Evolutionary conservation across 2,113 vertebrate species (phyloP).

Genomic region (Rhipidura dahli): DNA sequence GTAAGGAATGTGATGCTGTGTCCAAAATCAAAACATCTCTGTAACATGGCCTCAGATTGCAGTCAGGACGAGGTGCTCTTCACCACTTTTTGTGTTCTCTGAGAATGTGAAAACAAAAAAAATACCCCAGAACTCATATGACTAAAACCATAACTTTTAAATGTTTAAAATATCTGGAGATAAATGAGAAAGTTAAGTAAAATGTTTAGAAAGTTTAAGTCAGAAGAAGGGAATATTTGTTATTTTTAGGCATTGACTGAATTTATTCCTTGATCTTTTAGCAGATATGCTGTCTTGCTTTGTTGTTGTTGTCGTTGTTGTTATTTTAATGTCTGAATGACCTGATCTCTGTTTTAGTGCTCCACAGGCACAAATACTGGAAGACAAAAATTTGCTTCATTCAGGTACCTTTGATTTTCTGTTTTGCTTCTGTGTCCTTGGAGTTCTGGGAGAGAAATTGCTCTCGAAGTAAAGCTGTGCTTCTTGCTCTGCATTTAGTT

Average conservation of each 20-base stretch:
- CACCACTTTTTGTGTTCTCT: neutral
- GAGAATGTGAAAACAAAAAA: neutral
- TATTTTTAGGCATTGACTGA: neutral
- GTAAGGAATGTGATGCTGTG: neutral
- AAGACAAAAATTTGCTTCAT: neutral
- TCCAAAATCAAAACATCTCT: neutral
- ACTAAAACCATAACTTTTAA: neutral
- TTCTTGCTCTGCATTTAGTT: neutral
- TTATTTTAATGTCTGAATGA: neutral
- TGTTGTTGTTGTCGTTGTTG: neutral
- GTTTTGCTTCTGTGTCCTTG: neutral
- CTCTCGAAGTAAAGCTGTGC: neutral
- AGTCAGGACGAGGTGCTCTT: neutral
- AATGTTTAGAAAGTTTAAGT: neutral
- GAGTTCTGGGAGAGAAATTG: neutral
- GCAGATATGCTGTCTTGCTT: neutral
- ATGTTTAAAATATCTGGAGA: neutral
- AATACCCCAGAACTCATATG: rapidly evolving
- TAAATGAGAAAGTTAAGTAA: neutral
- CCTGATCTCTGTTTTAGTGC: neutral
- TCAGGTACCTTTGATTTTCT: neutral
- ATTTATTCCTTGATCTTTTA: neutral
- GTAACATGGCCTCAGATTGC: neutral
- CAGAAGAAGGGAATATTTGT: neutral
- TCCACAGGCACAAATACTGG: neutral